Base-by-base conservation (phyloP, 2,888 invertebrate species). In the Eremobia ochroleuca region DNA sequence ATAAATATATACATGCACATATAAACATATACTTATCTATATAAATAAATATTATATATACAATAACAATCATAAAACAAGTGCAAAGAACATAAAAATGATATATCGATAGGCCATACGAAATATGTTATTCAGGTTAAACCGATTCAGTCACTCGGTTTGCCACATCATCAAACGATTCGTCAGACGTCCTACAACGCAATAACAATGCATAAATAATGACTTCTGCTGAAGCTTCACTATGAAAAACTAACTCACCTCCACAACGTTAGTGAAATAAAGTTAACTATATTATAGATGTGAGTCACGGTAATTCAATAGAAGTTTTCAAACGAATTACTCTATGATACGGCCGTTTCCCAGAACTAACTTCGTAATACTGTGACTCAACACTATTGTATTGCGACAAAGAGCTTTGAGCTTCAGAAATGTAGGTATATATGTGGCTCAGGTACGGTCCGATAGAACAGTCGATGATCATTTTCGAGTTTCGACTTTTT, bases 231-330 rank as follows among this genome's bases (percentile, higher is more conserved):
- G 61, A 82, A 81, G 43, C 6, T 40, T 81, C 40, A 43, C 4
- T 25, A 64, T 15, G 2, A 59, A 66, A 78, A 31, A 55, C 49
- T 69, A 34, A 43, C 28, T 49, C 62, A 68, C 49, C 34, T 40
- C 37, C 4, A 52, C 34, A 31, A 71, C 11, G 15, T 43, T 13
- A 31, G n/a, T 21, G 46, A 43, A 76, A 76, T 69, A 69, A 73
- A 76, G 34, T 76, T 49, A 80, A 83, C 76, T 58, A 59, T 77
- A 70, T 76, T 72, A 75, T 77, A 69, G 76, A 68, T 69, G 40
- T 86, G 88, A 90, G 75, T 88, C 86, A 88, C 75, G 64, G 73
- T 91, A 87, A 92, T 85, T 90, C 90, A 90, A 77, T 68, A n/a
- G 28, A 76, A 77, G 76, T 88, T 85, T 76, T 85, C 75, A 81